Evolutionary conservation across 2,113 vertebrate species (phyloP).

Genomic region (Ranitomeya variabilis): DNA sequence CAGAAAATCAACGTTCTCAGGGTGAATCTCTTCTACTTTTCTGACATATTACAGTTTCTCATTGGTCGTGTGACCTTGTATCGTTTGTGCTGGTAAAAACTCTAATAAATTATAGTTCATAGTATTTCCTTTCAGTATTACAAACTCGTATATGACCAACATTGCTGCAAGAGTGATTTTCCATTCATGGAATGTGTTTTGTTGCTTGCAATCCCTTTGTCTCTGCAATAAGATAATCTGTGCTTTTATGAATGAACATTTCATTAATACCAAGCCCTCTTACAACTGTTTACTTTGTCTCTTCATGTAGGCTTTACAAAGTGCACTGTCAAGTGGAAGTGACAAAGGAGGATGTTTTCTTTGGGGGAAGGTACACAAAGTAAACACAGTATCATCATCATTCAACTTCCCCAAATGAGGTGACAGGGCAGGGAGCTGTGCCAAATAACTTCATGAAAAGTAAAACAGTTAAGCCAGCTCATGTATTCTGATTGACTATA

Average conservation of each 20-base stretch:
- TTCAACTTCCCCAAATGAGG: slow-evolving; percentile 11
- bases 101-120: neutral
- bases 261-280: slow-evolving; percentile 19
- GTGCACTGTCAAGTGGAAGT: slow-evolving; percentile 26
- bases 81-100: neutral
- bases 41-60: neutral
- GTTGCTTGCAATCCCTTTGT: neutral
- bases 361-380: slow-evolving; percentile 21
- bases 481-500: slow-evolving; percentile 11
- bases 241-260: slow-evolving; percentile 25
- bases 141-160: neutral
- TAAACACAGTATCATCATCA: slow-evolving; percentile 16
- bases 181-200: neutral
- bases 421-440: slow-evolving; percentile 9
- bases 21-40: neutral
- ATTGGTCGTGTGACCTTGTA: neutral
- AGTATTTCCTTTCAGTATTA: neutral
- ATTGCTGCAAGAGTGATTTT: neutral
- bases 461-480: neutral
- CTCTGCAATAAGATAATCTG: slow-evolving; percentile 7
- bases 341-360: slow-evolving; percentile 28
- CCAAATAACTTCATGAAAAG: slow-evolving; percentile 5
- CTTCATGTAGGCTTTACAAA: slow-evolving; percentile 24
- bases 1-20: neutral
- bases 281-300: slow-evolving; percentile 24